Conservation (phyloP, 92 coral and sea anemone species). For the Siderastrea radians region DNA sequence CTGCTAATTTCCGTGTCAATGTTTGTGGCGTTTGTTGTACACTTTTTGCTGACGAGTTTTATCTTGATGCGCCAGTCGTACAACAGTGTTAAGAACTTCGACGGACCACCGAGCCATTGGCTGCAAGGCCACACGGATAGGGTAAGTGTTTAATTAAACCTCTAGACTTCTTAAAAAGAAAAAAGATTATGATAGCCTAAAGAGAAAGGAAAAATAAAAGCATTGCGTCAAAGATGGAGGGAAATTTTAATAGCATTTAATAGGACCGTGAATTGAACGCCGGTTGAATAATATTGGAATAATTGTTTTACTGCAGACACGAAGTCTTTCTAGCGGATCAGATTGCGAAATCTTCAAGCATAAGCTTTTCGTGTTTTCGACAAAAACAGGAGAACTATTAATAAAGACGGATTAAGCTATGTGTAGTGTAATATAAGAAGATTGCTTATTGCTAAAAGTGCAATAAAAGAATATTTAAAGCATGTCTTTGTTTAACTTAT, state of each 20-base stretch:
- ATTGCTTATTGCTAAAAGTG: not conserved
- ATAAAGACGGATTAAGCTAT: not conserved
- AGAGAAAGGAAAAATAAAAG: not conserved
- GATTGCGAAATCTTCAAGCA: not conserved
- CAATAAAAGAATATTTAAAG: not conserved
- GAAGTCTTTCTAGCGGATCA: not conserved
- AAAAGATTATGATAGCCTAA: not conserved
- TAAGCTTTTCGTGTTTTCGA: not conserved
- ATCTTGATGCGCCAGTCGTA: conserved; percentile 27
- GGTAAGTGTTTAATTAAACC: conserved; percentile 31
- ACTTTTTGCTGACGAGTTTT: conserved; percentile 48
- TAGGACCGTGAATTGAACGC: not conserved
- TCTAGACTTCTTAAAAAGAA: not conserved
- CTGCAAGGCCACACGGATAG: conserved; percentile 51
- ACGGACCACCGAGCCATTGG: conserved; percentile 59
- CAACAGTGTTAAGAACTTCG: conserved; percentile 18
- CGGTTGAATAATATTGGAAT: not conserved
- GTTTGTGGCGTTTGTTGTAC: conserved; percentile 28
- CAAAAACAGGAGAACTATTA: not conserved
- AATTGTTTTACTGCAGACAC: too few species aligned
- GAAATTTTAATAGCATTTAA: not conserved
- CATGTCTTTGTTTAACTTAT: not conserved
- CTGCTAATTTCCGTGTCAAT: conserved; percentile 28
- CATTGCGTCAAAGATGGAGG: not conserved
- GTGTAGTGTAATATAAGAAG: conserved; percentile 2